These are phyloP conservation scores for Drosophila obscura DNA, from an alignment of 1,140 invertebrate species.

Conservation along the genomic window DNA sequence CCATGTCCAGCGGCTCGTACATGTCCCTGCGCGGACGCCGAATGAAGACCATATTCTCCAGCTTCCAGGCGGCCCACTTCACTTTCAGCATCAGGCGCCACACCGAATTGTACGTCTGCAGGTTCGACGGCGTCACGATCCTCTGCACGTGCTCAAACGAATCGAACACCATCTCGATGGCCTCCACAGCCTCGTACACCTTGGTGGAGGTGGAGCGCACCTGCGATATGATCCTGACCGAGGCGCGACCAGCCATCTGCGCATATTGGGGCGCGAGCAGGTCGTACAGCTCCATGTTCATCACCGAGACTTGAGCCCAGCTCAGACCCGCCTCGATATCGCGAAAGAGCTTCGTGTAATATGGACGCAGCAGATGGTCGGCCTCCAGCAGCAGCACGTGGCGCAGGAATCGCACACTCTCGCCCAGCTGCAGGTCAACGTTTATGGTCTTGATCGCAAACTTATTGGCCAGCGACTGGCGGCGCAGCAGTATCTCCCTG, in stretches of 20 bases:
- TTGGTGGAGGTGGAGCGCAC: conserved; percentile 41
- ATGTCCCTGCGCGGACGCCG: conserved; percentile 16
- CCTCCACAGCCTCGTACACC: conserved; percentile 64
- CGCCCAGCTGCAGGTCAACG: conserved; percentile 51
- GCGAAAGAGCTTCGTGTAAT: conserved; percentile 65
- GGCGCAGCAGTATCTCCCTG: conserved; percentile 38
- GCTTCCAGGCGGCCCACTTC: conserved; percentile 76
- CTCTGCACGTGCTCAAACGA: conserved; percentile 43
- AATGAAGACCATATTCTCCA: conserved; percentile 69
- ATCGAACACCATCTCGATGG: conserved; percentile 57
- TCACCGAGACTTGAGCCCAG: conserved; percentile 58
- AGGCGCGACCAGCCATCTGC: conserved; percentile 28
- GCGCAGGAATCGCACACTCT: conserved; percentile 64
- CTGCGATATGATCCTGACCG: conserved; percentile 49
- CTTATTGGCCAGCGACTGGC: conserved; percentile 56
- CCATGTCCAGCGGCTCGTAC: conserved; percentile 58
- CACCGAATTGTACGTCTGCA: conserved; percentile 72
- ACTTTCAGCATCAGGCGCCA: conserved; percentile 75
- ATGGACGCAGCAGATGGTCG: conserved; percentile 64
- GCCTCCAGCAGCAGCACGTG: conserved; percentile 71
- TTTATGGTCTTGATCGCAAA: conserved; percentile 68
- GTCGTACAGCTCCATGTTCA: conserved; percentile 59
- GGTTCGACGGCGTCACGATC: conserved; percentile 48
- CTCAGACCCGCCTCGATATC: conserved; percentile 61
- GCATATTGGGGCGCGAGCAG: conserved; percentile 45